Percentiles rank a stretch among this genome's conserved stretches.
These are phyloP conservation scores for Hypomesus transpacificus DNA, from an alignment of 2,113 vertebrate genomes.

Conservation along the genomic window DNA sequence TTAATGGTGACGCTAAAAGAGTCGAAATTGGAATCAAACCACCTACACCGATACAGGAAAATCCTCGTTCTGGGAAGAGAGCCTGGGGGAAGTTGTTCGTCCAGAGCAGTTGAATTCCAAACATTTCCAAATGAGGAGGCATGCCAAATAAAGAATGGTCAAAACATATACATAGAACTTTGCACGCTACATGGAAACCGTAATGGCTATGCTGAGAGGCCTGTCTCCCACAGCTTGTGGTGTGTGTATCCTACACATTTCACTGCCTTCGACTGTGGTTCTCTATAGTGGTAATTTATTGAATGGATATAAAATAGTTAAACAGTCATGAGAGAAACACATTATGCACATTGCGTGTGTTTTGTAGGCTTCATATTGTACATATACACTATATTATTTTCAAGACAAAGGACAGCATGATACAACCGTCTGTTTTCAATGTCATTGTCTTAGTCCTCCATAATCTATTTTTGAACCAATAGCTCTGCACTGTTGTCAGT, in stretches of 20 bases:
- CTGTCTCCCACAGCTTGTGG: slow-evolving; percentile 59
- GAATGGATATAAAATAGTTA: slow-evolving; percentile 42
- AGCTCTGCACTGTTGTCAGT: slow-evolving; percentile 58
- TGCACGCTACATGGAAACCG: slow-evolving; percentile 74
- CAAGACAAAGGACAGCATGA: slow-evolving; percentile 39
- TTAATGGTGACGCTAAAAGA: slow-evolving; percentile 17
- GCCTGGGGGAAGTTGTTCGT: slow-evolving; percentile 40
- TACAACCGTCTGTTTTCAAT: slow-evolving; percentile 43
- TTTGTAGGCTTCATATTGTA: slow-evolving; percentile 60
- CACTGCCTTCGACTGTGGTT: slow-evolving; percentile 39
- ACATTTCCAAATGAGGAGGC: slow-evolving; percentile 66
- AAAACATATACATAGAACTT: slow-evolving; percentile 71
- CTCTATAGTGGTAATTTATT: slow-evolving; percentile 33
- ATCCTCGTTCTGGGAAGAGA: slow-evolving; percentile 30
- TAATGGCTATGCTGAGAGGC: slow-evolving; percentile 69
- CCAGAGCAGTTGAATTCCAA: slow-evolving; percentile 64
- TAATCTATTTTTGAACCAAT: slow-evolving; percentile 48
- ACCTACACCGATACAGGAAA: slow-evolving; percentile 7
- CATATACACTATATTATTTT: slow-evolving; percentile 26
- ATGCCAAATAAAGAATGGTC: slow-evolving; percentile 68
- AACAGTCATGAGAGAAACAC: slow-evolving; percentile 54
- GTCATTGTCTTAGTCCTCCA: slow-evolving; percentile 32
- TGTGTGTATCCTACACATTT: slow-evolving; percentile 39
- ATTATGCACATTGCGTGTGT: slow-evolving; percentile 47
- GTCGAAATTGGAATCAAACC: slow-evolving; percentile 20